Evolutionary conservation across 2,113 vertebrate genomes (phyloP), one percentile per base, ranked within the genome.

Genomic region (Colossoma macropomum): DNA sequence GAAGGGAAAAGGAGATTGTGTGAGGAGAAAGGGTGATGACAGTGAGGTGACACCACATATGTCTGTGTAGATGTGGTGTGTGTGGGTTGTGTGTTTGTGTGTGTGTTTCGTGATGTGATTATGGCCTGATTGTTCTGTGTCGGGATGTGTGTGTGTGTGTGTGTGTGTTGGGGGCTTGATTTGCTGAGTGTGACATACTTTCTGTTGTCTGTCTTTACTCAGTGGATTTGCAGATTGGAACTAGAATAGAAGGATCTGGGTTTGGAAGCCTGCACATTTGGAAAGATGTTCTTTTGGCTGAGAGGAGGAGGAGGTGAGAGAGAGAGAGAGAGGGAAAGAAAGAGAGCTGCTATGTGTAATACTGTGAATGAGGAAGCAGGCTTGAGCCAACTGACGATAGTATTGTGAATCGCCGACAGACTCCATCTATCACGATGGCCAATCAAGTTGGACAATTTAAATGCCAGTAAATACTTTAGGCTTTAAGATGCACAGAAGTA

Each of bases 1-100:
- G 60, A 69, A 71, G 41, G 41, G 9, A 70, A 71, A 74, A 74
- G 60, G 91, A 94, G 92, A 91, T 92, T 90, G 89, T 77, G 80
- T 45, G 56, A 74, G 71, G 71, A 65, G 83, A 56, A 56, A 66
- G 60, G 83, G 75, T 32, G 83, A 90, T 89, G 91, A 89, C 88
- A 91, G 66, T 10, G 13, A 59, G 71, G 45, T 60, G 78, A 72
- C 54, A 62, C 38, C 54, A 25, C 19, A 15, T 52, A 15, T 66
- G 72, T 70, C 79, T 82, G 86, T 86, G n/a, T 71, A n/a, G 15
- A 56, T 63, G 83, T 77, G 73, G 79, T 52, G 70, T 32, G 50
- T 32, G 84, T 80, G 69, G 69, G 45, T 77, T 75, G 83, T 54
- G 84, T 82, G 60, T 84, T 74, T 85, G 83, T 88, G 80, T 69